Conservation (phyloP, 2,113 vertebrate genomes). For the Pygoscelis antarcticus region DNA sequence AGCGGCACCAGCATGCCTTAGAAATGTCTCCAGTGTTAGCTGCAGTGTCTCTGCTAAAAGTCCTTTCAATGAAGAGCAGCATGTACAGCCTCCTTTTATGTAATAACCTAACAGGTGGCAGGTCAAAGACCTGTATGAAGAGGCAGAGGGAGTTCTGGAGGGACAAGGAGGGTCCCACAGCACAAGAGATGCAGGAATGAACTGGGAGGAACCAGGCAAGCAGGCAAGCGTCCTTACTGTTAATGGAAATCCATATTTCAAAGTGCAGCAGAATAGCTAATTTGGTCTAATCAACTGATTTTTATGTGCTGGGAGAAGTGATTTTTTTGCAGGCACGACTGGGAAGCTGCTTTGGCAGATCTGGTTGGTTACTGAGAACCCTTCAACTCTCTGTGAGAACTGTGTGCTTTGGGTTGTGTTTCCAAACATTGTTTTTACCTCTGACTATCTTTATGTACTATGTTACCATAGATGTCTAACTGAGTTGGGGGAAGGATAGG, state of each 20-base stretch:
- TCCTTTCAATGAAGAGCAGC: background rate
- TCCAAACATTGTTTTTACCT: background rate
- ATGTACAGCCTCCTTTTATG: background rate
- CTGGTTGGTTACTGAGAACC: background rate
- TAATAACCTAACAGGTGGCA: background rate
- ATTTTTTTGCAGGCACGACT: background rate
- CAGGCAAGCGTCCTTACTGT: background rate
- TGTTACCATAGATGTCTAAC: background rate
- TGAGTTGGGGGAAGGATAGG: background rate
- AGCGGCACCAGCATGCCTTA: background rate
- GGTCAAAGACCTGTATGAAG: background rate
- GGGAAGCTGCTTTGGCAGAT: background rate
- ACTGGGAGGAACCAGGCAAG: background rate
- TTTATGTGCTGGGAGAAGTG: background rate
- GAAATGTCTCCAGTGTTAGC: background rate
- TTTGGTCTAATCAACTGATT: background rate
- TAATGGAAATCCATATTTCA: background rate
- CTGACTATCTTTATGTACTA: background rate
- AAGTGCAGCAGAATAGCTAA: background rate
- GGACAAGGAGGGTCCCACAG: background rate
- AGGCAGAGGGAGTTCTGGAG: background rate
- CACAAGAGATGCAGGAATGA: background rate
- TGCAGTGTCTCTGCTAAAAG: background rate
- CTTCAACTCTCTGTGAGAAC: background rate
- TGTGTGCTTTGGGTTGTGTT: background rate